Evolutionary conservation across 2,797 vertebrate genomes (phyloP), one percentile per base, ranked within the genome.

Genomic region (Paratrypauchen microcephalus): DNA sequence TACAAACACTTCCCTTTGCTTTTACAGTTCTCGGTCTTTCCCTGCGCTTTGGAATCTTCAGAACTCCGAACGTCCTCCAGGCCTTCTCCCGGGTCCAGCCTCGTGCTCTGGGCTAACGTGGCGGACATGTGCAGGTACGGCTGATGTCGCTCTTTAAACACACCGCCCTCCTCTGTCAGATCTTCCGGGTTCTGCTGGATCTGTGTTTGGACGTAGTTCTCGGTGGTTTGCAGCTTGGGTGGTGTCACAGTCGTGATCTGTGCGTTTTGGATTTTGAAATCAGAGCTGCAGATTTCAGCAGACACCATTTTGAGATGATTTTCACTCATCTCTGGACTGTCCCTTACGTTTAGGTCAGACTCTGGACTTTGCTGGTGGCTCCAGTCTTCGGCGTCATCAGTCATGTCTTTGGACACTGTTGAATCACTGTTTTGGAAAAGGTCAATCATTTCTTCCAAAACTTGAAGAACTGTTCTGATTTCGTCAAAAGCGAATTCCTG

Each of bases 61-160:
- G 6, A 12, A 19, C 9, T 59, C 16, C 3, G 7, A 0, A 0
- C 18, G 18, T 45, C 5, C 0, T 1, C 1, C 24, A 26, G 24
- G 1, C 24, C 24, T 26, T 26, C 24, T 26, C 16, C 13, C 15
- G 4, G 11, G 19, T 39, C 11, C 21, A 16, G 21, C 4, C 12
- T 24, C 0, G 39, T 47, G 12, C 61, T 64, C 6, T 47, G 12
- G 0, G 39, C 61, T 24, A 64, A 64, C 61, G 21, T 18, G 12
- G 61, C 61, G 41, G 48, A 64, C 61, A 64, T 64, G 41, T 64
- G 41, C 41, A 64, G n/a, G 26, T 26, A 64, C 9, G 21, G 16
- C 13, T 18, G 12, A 1, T 64, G 16, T 19, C 61, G 13, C 32
- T 41, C 32, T 23, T 23, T 41, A 41, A 61, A 41, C 12, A 21